phyloP scores from a whole-genome alignment of 2,797 vertebrate species.

The Fistularia tabacaria region DNA sequence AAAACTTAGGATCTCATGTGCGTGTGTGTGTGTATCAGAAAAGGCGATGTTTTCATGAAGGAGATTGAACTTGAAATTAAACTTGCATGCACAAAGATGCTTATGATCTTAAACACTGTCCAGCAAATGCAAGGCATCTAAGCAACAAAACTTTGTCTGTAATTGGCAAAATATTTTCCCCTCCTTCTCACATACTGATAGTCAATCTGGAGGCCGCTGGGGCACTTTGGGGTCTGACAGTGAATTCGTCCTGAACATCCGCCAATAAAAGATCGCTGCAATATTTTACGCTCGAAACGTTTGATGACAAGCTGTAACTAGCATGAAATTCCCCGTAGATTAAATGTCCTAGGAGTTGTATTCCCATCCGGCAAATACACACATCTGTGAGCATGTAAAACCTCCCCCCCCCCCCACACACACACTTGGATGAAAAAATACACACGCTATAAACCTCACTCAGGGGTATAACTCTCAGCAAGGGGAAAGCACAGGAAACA shows the following conservation, averaged over 20 bases:
- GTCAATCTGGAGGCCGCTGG: conserved; percentile 43
- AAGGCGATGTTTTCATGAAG: conserved; percentile 21
- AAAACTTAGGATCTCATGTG: conserved; percentile 37
- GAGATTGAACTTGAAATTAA: too few species aligned
- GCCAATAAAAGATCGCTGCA: conserved; percentile 62
- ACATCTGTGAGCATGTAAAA: conserved; percentile 38
- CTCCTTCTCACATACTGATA: conserved; percentile 5
- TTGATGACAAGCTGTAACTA: conserved; percentile 81
- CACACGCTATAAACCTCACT: conserved; percentile 44
- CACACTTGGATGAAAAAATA: neutral
- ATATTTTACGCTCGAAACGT: conserved; percentile 71
- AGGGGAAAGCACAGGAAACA: conserved; percentile 58
- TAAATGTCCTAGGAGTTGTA: conserved; percentile 75
- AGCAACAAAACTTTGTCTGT: conserved; percentile 13
- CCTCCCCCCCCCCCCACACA: conserved; percentile 8
- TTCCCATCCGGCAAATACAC: conserved; percentile 58
- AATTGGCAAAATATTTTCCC: conserved; percentile 6
- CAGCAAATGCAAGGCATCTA: too few species aligned
- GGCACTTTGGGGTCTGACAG: conserved; percentile 54
- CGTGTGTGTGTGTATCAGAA: conserved; percentile 14
- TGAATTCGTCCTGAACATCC: conserved; percentile 54
- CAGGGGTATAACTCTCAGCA: conserved; percentile 39
- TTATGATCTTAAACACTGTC: too few species aligned
- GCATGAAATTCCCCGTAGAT: conserved; percentile 79
- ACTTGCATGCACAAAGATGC: too few species aligned